These are phyloP conservation scores for Euglossa dilemma DNA, from an alignment of 1,140 invertebrate species.

Conservation along the genomic window DNA sequence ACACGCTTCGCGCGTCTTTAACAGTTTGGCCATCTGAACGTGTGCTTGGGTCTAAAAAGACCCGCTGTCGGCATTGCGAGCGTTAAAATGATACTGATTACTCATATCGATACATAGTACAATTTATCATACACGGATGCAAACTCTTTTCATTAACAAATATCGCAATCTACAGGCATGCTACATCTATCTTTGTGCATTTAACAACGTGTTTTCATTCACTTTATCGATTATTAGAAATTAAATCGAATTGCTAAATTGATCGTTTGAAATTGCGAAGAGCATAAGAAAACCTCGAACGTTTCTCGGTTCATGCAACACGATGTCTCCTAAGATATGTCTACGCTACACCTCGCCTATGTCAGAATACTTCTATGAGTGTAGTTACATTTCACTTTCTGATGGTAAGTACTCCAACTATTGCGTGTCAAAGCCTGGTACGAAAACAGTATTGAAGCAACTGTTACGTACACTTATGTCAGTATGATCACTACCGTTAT, in stretches of 20 bases:
- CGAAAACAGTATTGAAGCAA: conserved; percentile 22
- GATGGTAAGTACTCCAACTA: conserved; percentile 50
- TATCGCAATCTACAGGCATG: too few species aligned
- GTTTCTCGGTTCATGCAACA: neutral
- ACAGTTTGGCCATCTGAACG: too few species aligned
- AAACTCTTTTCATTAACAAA: too few species aligned
- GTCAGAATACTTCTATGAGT: conserved; percentile 34
- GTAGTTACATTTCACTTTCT: conserved; percentile 69
- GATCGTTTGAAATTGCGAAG: neutral
- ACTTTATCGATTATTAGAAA: too few species aligned
- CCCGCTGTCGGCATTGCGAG: too few species aligned
- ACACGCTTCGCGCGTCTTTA: too few species aligned
- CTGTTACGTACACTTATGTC: conserved; percentile 26
- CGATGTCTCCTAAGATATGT: neutral
- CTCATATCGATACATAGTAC: too few species aligned
- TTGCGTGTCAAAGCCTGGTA: conserved; percentile 38
- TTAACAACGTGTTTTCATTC: too few species aligned
- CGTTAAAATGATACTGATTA: too few species aligned
- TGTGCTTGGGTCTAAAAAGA: too few species aligned
- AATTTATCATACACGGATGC: too few species aligned
- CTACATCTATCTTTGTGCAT: too few species aligned
- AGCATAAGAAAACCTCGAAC: neutral
- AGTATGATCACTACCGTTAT: conserved; percentile 2
- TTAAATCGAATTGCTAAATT: neutral
- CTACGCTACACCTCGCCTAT: neutral